phyloP scores from a whole-genome alignment of 2,888 invertebrate species.

The Drosophila lacicola region DNA sequence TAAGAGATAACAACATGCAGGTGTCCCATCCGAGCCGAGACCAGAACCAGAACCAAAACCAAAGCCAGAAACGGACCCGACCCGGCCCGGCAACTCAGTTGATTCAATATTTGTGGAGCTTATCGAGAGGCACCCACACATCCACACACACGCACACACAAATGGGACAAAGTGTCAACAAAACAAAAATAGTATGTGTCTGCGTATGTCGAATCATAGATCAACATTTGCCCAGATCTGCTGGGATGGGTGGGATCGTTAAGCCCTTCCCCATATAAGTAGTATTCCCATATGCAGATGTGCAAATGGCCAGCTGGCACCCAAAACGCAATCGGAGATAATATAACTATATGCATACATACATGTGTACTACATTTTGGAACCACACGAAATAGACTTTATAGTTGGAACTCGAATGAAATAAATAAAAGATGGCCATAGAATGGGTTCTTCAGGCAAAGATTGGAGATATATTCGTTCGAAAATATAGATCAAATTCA shows the following conservation, averaged over 20 bases:
- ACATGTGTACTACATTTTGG: too few relatives aligned
- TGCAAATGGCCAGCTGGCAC: background rate
- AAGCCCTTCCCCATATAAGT: constrained; percentile 36
- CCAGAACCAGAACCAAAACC: background rate
- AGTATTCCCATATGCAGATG: constrained; percentile 28
- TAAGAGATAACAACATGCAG: constrained; percentile 47
- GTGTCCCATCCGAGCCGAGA: constrained; percentile 43
- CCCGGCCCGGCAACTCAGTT: constrained; percentile 36
- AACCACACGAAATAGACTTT: too few relatives aligned
- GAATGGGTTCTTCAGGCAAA: too few relatives aligned
- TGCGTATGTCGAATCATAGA: constrained; percentile 47
- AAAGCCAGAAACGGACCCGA: constrained; percentile 13
- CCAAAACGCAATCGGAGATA: too few relatives aligned
- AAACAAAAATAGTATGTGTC: constrained; percentile 13
- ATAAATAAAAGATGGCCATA: too few relatives aligned
- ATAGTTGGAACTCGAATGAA: too few relatives aligned
- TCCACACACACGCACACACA: constrained; percentile 37
- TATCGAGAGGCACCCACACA: constrained; percentile 68
- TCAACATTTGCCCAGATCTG: constrained; percentile 42
- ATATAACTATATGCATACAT: too few relatives aligned
- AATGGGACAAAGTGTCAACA: constrained; percentile 46
- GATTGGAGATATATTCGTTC: too few relatives aligned
- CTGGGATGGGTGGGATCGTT: constrained; percentile 15
- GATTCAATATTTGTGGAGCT: constrained; percentile 67
- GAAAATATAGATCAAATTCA: too few relatives aligned